Percentiles rank a stretch among this genome's conserved stretches.
Evolutionary conservation across 92 coral and sea anemone species (phyloP).

Genomic region (Actinernus sp.): DNA sequence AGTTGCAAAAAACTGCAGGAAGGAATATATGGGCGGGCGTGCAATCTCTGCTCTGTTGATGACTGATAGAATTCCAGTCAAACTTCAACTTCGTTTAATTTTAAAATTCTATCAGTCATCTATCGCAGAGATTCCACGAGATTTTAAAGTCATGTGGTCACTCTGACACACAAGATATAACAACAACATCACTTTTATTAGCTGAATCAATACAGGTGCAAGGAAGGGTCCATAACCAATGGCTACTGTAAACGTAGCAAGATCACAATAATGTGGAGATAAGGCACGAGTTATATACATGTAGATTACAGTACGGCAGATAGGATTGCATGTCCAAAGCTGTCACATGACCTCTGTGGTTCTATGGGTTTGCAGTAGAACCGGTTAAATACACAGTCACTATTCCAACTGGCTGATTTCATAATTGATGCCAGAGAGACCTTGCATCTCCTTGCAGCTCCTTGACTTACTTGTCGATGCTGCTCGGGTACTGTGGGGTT

Average conservation of each 20-base stretch:
- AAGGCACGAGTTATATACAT: background rate
- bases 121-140: constrained; percentile 68
- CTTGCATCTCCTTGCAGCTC: constrained; percentile 22
- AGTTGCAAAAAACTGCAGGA: constrained; percentile 25
- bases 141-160: constrained; percentile 69
- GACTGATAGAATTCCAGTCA: constrained; percentile 31
- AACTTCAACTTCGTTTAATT: constrained; percentile 26
- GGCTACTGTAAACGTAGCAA: too few relatives aligned
- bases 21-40: constrained; percentile 19
- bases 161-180: too few relatives aligned
- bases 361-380: constrained; percentile 15
- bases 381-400: constrained; percentile 3
- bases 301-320: background rate
- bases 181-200: too few relatives aligned
- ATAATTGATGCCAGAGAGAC: constrained; percentile 36
- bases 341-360: background rate
- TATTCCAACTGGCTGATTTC: constrained; percentile 20
- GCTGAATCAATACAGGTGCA: too few relatives aligned
- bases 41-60: constrained; percentile 11
- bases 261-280: too few relatives aligned
- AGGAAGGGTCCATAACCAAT: too few relatives aligned
- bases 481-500: constrained; percentile 67
- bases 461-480: constrained; percentile 55
- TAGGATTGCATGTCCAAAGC: constrained; percentile 20
- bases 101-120: constrained; percentile 46